These are phyloP conservation scores for Natator depressus DNA, from an alignment of 2,113 vertebrate genomes.

Conservation along the genomic window DNA sequence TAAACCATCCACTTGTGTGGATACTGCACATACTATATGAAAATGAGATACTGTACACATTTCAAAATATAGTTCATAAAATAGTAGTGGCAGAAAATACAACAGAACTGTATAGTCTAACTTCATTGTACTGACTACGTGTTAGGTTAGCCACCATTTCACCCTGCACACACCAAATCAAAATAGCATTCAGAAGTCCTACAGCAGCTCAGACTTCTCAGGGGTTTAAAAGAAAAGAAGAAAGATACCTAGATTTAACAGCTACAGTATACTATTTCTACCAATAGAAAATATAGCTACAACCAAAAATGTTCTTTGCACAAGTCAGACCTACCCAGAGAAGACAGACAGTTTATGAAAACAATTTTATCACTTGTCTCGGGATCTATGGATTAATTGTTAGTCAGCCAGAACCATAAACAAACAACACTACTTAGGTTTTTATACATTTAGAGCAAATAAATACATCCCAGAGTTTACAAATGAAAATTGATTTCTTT, in stretches of 20 bases:
- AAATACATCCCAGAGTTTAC: slow-evolving; percentile 17
- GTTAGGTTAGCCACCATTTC: not conserved
- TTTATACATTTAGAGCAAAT: not conserved
- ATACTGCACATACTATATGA: not conserved
- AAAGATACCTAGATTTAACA: slow-evolving; percentile 11
- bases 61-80: not conserved
- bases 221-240: not conserved
- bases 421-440: not conserved
- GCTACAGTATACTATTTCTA: slow-evolving; percentile 31
- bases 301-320: not conserved
- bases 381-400: not conserved
- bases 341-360: slow-evolving; percentile 25
- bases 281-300: slow-evolving; percentile 36
- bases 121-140: rapidly evolving
- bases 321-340: slow-evolving; percentile 30
- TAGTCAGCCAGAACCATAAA: slow-evolving; percentile 3
- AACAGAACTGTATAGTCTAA: not conserved
- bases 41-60: not conserved
- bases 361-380: slow-evolving; percentile 37
- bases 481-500: slow-evolving; percentile 32
- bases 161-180: not conserved
- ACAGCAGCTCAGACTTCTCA: not conserved
- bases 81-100: not conserved
- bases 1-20: not conserved
- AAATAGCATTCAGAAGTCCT: not conserved